These are phyloP conservation scores for Sebastes itinus DNA, from an alignment of 2,797 vertebrate species.

Conservation along the genomic window DNA sequence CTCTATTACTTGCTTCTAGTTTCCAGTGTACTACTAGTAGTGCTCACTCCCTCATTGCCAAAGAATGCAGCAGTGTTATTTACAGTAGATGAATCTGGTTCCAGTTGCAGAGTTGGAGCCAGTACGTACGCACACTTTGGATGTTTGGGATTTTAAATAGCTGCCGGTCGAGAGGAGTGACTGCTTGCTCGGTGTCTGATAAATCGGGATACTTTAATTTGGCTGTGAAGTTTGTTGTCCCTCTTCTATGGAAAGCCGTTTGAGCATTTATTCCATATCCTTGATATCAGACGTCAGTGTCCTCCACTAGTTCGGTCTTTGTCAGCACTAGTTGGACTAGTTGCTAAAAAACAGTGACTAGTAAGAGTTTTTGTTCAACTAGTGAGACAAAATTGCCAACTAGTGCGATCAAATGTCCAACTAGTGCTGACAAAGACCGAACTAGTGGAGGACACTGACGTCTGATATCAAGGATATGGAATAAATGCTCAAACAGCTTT, in stretches of 20 bases:
- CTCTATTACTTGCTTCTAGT: constrained; percentile 12
- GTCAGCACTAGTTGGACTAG: no score
- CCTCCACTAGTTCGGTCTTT: no score
- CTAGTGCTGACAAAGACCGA: no score
- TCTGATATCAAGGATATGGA: no score
- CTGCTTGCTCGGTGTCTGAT: constrained; percentile 4
- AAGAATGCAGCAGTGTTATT: constrained; percentile 76
- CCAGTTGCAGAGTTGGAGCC: constrained; percentile 43
- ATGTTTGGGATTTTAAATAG: constrained; percentile 59
- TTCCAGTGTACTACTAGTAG: constrained; percentile 19
- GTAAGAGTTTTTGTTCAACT: no score
- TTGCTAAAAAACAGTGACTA: no score
- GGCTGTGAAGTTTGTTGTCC: constrained; percentile 22
- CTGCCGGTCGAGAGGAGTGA: neutral
- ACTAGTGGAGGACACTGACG: no score
- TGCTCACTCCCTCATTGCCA: constrained; percentile 31
- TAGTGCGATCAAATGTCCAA: no score
- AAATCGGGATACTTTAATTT: constrained; percentile 17
- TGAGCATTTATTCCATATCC: no score
- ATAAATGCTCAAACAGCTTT: no score
- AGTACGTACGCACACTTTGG: constrained; percentile 14
- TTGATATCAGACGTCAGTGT: no score
- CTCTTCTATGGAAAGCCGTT: neutral
- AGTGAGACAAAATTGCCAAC: no score
- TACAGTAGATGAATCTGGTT: constrained; percentile 72